These are phyloP conservation scores for Megalops cyprinoides DNA, from an alignment of 2,797 vertebrate species.

Conservation along the genomic window DNA sequence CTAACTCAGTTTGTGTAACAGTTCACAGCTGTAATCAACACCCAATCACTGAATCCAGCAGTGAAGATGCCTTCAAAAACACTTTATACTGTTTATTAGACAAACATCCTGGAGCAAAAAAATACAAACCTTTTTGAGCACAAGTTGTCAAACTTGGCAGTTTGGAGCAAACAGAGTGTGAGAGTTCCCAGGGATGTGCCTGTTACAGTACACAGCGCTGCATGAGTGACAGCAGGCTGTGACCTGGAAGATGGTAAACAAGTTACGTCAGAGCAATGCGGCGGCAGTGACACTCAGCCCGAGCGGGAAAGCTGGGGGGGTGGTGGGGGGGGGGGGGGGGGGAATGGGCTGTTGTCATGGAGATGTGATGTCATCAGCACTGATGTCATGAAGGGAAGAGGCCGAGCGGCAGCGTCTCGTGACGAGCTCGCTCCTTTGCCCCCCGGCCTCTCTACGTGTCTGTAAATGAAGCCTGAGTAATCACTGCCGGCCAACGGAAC, in stretches of 20 bases:
- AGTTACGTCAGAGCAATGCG: slow-evolving; percentile 54
- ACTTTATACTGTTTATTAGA: no score
- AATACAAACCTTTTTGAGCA: not conserved
- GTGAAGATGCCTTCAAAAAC: no score
- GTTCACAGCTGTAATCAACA: no score
- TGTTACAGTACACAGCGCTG: slow-evolving; percentile 47
- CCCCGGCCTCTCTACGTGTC: not conserved
- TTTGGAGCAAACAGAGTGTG: not conserved
- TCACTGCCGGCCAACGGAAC: no score
- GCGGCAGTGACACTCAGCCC: no score
- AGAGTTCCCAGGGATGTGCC: not conserved
- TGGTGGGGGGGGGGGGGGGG: slow-evolving; percentile 41
- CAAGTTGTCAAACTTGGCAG: not conserved
- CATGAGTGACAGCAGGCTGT: slow-evolving; percentile 50
- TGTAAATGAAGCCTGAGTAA: not conserved
- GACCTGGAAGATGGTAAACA: slow-evolving; percentile 64
- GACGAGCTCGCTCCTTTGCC: not conserved
- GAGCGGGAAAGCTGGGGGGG: not conserved
- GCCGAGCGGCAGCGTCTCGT: slow-evolving; percentile 14
- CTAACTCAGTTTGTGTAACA: no score
- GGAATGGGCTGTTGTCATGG: slow-evolving; percentile 51
- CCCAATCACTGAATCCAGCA: no score
- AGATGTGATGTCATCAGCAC: slow-evolving; percentile 54
- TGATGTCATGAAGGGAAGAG: slow-evolving; percentile 49
- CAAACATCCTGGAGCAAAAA: no score